These are phyloP conservation scores for Actias luna DNA, from an alignment of 2,888 invertebrate species.

Conservation along the genomic window DNA sequence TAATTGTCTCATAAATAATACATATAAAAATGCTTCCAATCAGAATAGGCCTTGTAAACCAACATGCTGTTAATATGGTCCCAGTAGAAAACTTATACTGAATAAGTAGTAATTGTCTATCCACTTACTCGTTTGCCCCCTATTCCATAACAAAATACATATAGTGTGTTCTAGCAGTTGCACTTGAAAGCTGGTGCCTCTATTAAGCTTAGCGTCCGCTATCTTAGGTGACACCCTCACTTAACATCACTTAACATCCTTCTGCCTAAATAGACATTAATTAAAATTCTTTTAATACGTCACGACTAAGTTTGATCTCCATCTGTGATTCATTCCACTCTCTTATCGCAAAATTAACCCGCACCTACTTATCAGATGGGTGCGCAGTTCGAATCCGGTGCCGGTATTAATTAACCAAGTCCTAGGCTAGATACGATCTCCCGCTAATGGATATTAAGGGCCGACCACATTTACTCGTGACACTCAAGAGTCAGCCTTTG, in stretches of 20 bases:
- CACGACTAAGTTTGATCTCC: not conserved
- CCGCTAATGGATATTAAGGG: conserved; percentile 18
- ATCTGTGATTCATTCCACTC: not conserved
- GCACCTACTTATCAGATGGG: conserved; percentile 9
- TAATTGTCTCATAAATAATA: not conserved
- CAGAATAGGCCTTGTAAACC: not conserved
- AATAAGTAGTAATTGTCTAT: not conserved
- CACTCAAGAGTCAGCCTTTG: not conserved
- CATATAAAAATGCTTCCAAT: not conserved
- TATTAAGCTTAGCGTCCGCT: too few relatives aligned
- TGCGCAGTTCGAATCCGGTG: conserved; percentile 3
- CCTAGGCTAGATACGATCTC: conserved; percentile 18
- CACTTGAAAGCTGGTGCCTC: too few relatives aligned
- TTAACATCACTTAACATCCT: not conserved
- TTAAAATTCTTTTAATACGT: not conserved
- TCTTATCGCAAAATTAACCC: conserved; percentile 13
- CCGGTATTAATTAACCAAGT: conserved; percentile 17
- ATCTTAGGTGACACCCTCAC: too few relatives aligned
- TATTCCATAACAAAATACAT: too few relatives aligned
- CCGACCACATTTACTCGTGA: conserved; percentile 14
- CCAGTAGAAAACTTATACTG: not conserved
- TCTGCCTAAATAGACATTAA: not conserved
- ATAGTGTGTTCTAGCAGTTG: too few relatives aligned
- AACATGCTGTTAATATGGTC: not conserved
- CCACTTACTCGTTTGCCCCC: too few relatives aligned